These are phyloP conservation scores for Silurus lanzhouensis DNA, from an alignment of 2,797 vertebrate species.

Conservation along the genomic window DNA sequence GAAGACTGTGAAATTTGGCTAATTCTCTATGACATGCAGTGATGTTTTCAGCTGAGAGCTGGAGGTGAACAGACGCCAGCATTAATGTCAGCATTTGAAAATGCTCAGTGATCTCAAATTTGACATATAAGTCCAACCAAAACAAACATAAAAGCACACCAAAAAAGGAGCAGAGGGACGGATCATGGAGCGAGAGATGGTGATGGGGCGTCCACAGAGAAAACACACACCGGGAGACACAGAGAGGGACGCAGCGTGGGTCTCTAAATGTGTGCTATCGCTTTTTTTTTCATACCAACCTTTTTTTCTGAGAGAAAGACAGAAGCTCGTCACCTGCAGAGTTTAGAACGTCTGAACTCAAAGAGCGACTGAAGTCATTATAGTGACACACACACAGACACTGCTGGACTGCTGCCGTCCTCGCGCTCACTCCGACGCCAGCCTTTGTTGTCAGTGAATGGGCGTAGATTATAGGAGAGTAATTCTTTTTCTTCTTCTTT, in stretches of 20 bases:
- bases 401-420: constrained; percentile 2
- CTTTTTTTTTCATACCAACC: constrained; percentile 20
- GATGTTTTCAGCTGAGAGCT: not conserved
- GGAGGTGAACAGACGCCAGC: not conserved
- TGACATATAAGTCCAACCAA: not conserved
- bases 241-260: constrained; percentile 17
- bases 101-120: constrained; percentile 8
- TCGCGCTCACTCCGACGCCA: not conserved
- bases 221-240: constrained; percentile 22
- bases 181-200: not conserved
- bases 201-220: constrained; percentile 20
- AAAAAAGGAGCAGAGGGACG: not conserved
- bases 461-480: constrained; percentile 43
- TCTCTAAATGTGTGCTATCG: constrained; percentile 11
- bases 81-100: not conserved
- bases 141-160: constrained; percentile 3
- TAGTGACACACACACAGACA: constrained; percentile 12
- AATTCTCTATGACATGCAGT: not conserved
- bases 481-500: constrained; percentile 44
- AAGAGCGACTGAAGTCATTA: constrained; percentile 29
- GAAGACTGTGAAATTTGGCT: not conserved
- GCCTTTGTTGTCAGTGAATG: constrained; percentile 34
- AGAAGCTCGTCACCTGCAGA: constrained; percentile 39
- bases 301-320: constrained; percentile 26
- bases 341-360: constrained; percentile 33